Conservation (phyloP, 2,797 vertebrate species). For the Heterohyrax brucei region DNA sequence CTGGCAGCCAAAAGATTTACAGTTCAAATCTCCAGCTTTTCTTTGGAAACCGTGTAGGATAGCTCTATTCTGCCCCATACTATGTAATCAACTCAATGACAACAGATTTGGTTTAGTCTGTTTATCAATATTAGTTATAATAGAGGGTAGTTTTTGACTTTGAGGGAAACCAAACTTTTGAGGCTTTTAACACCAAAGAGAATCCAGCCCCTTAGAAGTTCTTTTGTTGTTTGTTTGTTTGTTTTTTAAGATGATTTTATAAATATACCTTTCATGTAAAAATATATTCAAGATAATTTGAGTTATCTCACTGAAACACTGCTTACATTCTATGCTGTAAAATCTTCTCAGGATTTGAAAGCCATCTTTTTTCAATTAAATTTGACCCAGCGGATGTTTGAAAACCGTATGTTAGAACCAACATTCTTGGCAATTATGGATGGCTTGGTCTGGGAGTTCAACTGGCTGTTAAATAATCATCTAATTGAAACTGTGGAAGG, state of each 20-base stretch:
- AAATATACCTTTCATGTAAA: slow-evolving; percentile 38
- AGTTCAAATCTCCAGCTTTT: too few species aligned
- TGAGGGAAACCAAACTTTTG: neutral
- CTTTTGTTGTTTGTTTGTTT: neutral
- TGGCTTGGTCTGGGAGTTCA: slow-evolving; percentile 78
- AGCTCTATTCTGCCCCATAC: too few species aligned
- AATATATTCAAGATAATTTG: slow-evolving; percentile 33
- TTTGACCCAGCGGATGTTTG: slow-evolving; percentile 79
- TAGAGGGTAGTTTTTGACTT: slow-evolving; percentile 19
- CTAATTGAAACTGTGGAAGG: slow-evolving; percentile 78
- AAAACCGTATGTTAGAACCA: slow-evolving; percentile 78
- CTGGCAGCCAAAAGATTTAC: too few species aligned
- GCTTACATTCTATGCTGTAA: slow-evolving; percentile 50
- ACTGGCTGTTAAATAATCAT: slow-evolving; percentile 87
- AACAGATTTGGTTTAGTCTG: neutral
- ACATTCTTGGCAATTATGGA: slow-evolving; percentile 79
- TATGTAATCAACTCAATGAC: too few species aligned
- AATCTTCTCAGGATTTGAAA: slow-evolving; percentile 48
- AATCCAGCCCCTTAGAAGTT: neutral
- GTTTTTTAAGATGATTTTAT: neutral
- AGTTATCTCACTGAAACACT: slow-evolving; percentile 16
- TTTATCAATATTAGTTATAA: neutral
- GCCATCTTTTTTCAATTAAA: slow-evolving; percentile 79
- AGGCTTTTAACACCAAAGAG: neutral
- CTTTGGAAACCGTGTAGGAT: too few species aligned